Conservation (phyloP, 2,113 vertebrate genomes). For the Melospiza melodia region DNA sequence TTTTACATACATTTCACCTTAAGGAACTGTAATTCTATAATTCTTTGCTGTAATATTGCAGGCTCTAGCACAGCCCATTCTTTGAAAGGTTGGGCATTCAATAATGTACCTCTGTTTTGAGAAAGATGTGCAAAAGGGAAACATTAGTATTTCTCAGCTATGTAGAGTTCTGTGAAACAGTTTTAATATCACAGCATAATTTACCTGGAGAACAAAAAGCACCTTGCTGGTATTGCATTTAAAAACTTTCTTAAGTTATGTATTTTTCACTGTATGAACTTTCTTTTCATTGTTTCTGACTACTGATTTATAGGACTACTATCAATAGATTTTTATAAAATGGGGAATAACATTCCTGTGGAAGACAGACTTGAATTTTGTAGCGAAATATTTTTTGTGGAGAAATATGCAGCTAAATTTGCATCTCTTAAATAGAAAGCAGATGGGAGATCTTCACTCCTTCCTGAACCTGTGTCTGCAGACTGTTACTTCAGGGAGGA, state of each 20-base stretch:
- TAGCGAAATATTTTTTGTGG: not conserved
- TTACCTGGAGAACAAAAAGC: not conserved
- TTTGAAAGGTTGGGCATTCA: not conserved
- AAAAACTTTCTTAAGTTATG: not conserved
- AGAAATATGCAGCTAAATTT: not conserved
- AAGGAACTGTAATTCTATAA: conserved; percentile 39
- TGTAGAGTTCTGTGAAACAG: not conserved
- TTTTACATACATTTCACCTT: rapidly evolving
- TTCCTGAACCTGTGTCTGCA: not conserved
- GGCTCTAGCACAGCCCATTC: conserved; percentile 64
- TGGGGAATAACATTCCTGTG: not conserved
- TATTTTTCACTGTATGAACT: not conserved
- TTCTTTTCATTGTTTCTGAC: not conserved
- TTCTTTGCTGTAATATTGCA: conserved; percentile 75
- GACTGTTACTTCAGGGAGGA: not conserved
- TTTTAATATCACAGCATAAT: not conserved
- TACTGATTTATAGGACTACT: not conserved
- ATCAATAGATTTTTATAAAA: not conserved
- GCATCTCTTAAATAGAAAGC: not conserved
- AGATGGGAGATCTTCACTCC: not conserved
- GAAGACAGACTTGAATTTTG: not conserved
- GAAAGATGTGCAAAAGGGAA: not conserved
- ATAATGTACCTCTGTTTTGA: conserved; percentile 70
- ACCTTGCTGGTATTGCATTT: not conserved
- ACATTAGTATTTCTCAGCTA: not conserved